A percentile compares a stretch with the other conserved stretches of the same genome.
These are phyloP conservation scores for Amorpha juglandis DNA, from an alignment of 2,888 invertebrate genomes.

Conservation along the genomic window DNA sequence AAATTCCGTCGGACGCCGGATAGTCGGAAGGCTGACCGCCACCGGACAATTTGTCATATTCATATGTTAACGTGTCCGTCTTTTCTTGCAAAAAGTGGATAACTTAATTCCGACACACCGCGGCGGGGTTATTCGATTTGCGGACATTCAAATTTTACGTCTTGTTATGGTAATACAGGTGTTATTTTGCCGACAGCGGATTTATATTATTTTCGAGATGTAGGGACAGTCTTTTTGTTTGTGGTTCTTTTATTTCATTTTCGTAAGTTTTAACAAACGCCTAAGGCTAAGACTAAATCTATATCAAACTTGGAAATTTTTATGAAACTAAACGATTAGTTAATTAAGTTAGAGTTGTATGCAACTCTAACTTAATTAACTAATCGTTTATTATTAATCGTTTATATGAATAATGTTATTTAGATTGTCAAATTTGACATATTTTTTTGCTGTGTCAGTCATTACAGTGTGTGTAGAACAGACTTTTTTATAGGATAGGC, in stretches of 20 bases:
- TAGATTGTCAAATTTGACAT: too few species aligned
- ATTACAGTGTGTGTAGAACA: too few species aligned
- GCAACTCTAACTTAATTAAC: too few species aligned
- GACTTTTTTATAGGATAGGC: too few species aligned
- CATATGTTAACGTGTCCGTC: conserved; percentile 84
- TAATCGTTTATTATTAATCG: too few species aligned
- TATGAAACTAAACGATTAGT: too few species aligned
- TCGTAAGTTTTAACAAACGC: background rate
- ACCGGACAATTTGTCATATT: conserved; percentile 84
- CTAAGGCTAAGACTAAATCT: background rate
- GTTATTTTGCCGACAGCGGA: conserved; percentile 72
- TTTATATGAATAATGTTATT: too few species aligned
- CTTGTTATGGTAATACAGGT: conserved; percentile 83
- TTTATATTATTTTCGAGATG: conserved; percentile 40
- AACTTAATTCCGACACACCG: conserved; percentile 76
- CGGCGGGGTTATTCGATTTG: conserved; percentile 79
- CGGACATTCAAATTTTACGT: conserved; percentile 82
- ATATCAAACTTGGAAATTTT: too few species aligned
- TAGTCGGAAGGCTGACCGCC: conserved; percentile 71
- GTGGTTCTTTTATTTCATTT: conserved; percentile 37
- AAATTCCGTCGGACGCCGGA: conserved; percentile 74
- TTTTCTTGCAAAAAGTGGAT: conserved; percentile 84
- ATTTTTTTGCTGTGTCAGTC: too few species aligned
- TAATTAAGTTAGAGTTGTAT: too few species aligned
- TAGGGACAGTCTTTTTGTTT: conserved; percentile 34